Evolutionary conservation across 2,113 vertebrate species (phyloP).

Genomic region (Alethe castanea): DNA sequence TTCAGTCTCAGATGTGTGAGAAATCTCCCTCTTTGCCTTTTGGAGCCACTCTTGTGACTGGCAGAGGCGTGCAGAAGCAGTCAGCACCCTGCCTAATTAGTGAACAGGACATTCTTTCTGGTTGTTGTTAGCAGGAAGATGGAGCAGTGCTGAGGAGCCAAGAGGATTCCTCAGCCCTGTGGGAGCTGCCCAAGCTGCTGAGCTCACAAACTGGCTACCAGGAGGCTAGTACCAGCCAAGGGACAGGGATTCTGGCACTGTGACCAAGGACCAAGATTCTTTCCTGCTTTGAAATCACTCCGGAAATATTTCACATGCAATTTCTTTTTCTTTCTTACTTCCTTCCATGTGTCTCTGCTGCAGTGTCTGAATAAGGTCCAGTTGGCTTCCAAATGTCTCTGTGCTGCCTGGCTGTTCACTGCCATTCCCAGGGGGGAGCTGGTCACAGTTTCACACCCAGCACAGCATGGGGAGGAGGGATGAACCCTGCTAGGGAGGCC

Average conservation of each 20-base stretch:
- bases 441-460: background rate
- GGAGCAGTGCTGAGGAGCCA: background rate
- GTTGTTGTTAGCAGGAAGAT: rapidly evolving
- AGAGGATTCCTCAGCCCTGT: background rate
- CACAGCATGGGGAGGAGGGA: background rate
- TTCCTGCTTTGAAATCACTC: background rate
- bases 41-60: background rate
- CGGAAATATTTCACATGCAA: background rate
- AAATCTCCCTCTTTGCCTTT: background rate
- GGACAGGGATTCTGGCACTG: background rate
- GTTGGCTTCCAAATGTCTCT: background rate
- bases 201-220: background rate
- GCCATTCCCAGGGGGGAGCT: background rate
- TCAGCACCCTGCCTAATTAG: background rate
- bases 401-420: background rate
- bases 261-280: background rate
- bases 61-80: background rate
- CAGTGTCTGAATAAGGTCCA: background rate
- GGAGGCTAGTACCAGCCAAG: background rate
- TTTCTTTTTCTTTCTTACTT: background rate
- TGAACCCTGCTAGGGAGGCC: background rate
- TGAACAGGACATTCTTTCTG: background rate
- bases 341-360: background rate
- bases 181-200: background rate
- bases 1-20: background rate